Percentiles rank a stretch among this genome's conserved stretches.
phyloP scores from a whole-genome alignment of 2,888 invertebrate species.

The Drosophila sordidapex region DNA sequence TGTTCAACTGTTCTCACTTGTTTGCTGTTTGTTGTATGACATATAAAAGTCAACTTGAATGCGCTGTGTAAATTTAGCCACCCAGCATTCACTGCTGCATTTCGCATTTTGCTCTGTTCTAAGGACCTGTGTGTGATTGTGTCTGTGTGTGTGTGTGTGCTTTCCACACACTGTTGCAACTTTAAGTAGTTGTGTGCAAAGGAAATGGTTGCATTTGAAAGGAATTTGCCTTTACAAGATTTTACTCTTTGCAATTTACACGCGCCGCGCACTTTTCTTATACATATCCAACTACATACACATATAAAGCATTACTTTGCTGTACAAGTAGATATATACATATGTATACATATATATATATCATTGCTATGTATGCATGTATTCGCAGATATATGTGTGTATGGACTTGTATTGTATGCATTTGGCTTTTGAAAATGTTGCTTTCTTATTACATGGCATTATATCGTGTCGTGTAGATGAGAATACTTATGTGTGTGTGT shows the following conservation, averaged over 20 bases:
- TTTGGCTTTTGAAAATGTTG: constrained; percentile 78
- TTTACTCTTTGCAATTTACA: constrained; percentile 82
- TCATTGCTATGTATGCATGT: constrained; percentile 10
- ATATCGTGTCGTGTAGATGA: constrained; percentile 53
- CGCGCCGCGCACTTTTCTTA: constrained; percentile 67
- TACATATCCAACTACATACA: neutral
- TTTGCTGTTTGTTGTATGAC: constrained; percentile 75
- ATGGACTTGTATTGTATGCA: constrained; percentile 60
- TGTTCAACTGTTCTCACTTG: neutral
- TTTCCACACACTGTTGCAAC: constrained; percentile 64
- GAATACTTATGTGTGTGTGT: neutral
- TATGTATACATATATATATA: neutral
- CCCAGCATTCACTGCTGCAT: constrained; percentile 39
- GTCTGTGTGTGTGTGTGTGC: constrained; percentile 18
- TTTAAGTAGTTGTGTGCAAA: constrained; percentile 73
- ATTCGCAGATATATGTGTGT: constrained; percentile 18
- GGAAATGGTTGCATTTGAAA: constrained; percentile 79
- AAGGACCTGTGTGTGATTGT: constrained; percentile 15
- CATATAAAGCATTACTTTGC: neutral
- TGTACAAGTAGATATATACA: neutral
- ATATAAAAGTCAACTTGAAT: constrained; percentile 78
- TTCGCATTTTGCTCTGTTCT: constrained; percentile 31
- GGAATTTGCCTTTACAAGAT: constrained; percentile 81
- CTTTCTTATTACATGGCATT: constrained; percentile 79
- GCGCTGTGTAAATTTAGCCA: constrained; percentile 66